phyloP scores from a whole-genome alignment of 2,797 vertebrate genomes.

The Acipenser ruthenus region DNA sequence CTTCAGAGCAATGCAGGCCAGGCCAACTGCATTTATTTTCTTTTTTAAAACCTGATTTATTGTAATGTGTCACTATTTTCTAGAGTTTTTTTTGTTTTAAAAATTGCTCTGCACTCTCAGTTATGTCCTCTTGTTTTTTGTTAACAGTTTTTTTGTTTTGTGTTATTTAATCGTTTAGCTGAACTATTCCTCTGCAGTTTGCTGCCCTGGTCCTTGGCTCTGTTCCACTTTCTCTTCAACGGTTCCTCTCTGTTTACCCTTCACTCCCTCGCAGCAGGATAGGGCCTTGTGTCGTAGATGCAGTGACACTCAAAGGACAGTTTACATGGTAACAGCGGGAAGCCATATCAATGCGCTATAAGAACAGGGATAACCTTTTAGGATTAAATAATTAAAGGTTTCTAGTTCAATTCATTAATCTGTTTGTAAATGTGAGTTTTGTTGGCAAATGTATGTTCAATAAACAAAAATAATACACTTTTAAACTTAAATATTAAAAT shows the following conservation, averaged over 20 bases:
- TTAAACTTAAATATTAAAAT: too few species aligned
- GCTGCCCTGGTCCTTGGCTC: slow-evolving; percentile 48
- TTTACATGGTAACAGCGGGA: slow-evolving; percentile 40
- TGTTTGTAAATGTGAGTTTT: too few species aligned
- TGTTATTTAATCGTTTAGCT: slow-evolving; percentile 30
- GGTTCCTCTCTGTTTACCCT: slow-evolving; percentile 27
- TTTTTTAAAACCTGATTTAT: slow-evolving; percentile 30
- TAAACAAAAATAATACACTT: too few species aligned
- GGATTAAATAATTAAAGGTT: too few species aligned
- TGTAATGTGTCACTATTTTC: slow-evolving; percentile 59
- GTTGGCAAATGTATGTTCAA: too few species aligned
- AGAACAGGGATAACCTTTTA: too few species aligned
- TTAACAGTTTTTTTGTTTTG: too few species aligned
- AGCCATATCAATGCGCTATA: too few species aligned
- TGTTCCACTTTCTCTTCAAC: slow-evolving; percentile 35
- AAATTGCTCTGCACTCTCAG: too few species aligned
- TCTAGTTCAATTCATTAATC: too few species aligned
- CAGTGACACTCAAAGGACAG: slow-evolving; percentile 42
- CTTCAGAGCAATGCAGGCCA: slow-evolving; percentile 23
- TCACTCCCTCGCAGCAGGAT: slow-evolving; percentile 55
- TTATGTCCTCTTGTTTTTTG: too few species aligned
- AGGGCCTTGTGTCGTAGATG: slow-evolving; percentile 51
- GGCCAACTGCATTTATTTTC: slow-evolving; percentile 36
- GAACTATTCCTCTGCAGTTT: slow-evolving; percentile 59
- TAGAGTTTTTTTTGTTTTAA: slow-evolving; percentile 20